Evolutionary conservation across 2,113 vertebrate species (phyloP).

Genomic region (Phalacrocorax aristotelis): DNA sequence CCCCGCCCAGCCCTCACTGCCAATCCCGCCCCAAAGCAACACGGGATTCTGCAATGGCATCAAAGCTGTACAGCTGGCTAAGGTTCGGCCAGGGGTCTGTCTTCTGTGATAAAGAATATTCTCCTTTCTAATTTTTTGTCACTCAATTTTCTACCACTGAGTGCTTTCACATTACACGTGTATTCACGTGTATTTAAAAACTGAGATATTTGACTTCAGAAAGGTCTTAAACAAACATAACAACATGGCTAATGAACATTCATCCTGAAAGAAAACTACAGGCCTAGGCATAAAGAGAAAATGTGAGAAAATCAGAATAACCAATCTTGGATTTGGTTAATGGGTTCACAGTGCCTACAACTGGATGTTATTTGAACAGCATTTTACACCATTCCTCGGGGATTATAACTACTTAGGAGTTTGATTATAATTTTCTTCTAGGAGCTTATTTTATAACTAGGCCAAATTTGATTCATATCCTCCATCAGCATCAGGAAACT

Average conservation of each 20-base stretch:
- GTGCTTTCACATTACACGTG: not conserved
- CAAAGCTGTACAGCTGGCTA: accelerated
- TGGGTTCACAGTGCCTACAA: not conserved
- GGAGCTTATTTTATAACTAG: conserved; percentile 55
- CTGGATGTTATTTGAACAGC: conserved; percentile 20
- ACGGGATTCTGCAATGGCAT: accelerated
- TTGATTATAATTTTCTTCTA: conserved; percentile 61
- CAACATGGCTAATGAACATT: not conserved
- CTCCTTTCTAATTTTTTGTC: not conserved
- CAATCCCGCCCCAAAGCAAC: accelerated
- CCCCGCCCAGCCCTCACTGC: accelerated
- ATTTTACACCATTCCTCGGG: not conserved
- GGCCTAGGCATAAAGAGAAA: not conserved
- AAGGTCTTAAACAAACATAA: not conserved
- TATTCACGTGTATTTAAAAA: not conserved
- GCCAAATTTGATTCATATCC: conserved; percentile 52
- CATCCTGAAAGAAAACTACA: not conserved
- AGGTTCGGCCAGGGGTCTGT: not conserved
- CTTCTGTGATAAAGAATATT: not conserved
- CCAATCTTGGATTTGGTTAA: not conserved
- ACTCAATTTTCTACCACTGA: not conserved
- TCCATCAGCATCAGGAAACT: conserved; percentile 37
- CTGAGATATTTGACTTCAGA: not conserved
- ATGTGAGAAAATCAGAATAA: not conserved
- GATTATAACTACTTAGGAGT: conserved; percentile 13